Percentiles rank a stretch among this genome's conserved stretches.
phyloP scores from a whole-genome alignment of 2,888 invertebrate genomes.

The Hirtodrosophila confusa region DNA sequence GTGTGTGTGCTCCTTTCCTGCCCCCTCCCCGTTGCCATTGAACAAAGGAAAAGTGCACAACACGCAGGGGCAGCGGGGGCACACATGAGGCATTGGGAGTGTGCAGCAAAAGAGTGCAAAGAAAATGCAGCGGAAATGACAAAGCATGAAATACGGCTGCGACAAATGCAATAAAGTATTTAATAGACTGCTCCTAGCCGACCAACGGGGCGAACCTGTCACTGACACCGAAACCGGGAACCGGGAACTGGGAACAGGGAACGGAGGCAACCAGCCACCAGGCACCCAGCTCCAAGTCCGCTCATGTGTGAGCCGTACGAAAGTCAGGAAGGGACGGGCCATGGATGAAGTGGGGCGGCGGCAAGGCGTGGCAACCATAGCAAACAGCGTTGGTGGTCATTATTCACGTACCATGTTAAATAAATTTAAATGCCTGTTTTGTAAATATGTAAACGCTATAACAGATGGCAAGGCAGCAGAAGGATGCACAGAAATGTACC shows the following conservation, averaged over 20 bases:
- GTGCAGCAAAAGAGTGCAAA: constrained; percentile 48
- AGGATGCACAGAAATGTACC: constrained; percentile 3
- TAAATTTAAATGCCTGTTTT: constrained; percentile 80
- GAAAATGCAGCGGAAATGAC: constrained; percentile 78
- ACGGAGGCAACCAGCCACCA: constrained; percentile 1
- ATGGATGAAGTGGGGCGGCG: constrained; percentile 2
- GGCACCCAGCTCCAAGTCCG: constrained; percentile 26
- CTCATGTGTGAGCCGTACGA: constrained; percentile 23
- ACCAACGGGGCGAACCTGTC: constrained; percentile 58
- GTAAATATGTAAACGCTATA: constrained; percentile 76
- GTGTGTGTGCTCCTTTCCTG: constrained; percentile 7
- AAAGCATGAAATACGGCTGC: constrained; percentile 79
- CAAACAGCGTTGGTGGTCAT: constrained; percentile 70
- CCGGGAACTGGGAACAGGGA: not conserved
- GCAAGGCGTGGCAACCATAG: constrained; percentile 58
- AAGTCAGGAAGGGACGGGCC: constrained; percentile 15
- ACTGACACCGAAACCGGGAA: constrained; percentile 59
- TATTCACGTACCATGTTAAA: constrained; percentile 78
- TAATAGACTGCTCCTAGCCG: constrained; percentile 80
- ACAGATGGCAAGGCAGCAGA: constrained; percentile 56
- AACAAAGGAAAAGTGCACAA: constrained; percentile 45
- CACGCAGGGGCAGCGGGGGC: constrained; percentile 7
- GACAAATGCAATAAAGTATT: constrained; percentile 83
- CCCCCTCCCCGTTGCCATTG: constrained; percentile 8
- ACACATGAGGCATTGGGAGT: not conserved